Conservation (phyloP, 2,113 vertebrate genomes). For the Clarias gariepinus region DNA sequence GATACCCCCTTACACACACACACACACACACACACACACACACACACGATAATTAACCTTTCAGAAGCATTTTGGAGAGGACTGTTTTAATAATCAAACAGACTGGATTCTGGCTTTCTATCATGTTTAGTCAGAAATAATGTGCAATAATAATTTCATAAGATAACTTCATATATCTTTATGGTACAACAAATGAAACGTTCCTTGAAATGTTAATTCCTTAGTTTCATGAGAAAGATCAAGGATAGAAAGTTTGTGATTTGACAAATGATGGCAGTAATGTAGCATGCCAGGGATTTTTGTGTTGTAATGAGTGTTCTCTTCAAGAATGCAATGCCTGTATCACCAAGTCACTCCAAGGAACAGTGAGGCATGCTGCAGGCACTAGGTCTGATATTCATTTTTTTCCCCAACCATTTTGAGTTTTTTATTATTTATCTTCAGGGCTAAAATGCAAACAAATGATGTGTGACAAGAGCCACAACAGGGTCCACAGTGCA, state of each 20-base stretch:
- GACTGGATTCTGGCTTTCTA: neutral
- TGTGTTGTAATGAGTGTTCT: constrained; percentile 1
- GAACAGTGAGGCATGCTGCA: constrained; percentile 9
- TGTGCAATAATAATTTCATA: neutral
- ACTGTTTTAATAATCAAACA: neutral
- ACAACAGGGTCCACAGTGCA: neutral
- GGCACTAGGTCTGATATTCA: neutral
- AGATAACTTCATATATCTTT: neutral
- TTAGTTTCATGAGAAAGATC: neutral
- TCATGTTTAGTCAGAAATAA: neutral
- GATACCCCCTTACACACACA: neutral
- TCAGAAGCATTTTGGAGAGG: neutral
- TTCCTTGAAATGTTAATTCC: neutral
- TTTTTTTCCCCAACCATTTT: neutral
- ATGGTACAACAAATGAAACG: neutral
- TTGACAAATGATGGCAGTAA: constrained; percentile 11
- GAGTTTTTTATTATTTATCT: neutral
- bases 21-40: neutral
- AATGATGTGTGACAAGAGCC: neutral
- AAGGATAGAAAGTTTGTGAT: neutral
- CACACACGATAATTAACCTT: constrained; percentile 7
- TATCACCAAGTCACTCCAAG: constrained; percentile 8
- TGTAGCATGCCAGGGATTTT: constrained; percentile 2
- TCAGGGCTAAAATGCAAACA: constrained; percentile 1
- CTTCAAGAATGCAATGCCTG: constrained; percentile 4